Conservation (phyloP, 1,140 invertebrate species). For the Zaprionus camerounensis region DNA sequence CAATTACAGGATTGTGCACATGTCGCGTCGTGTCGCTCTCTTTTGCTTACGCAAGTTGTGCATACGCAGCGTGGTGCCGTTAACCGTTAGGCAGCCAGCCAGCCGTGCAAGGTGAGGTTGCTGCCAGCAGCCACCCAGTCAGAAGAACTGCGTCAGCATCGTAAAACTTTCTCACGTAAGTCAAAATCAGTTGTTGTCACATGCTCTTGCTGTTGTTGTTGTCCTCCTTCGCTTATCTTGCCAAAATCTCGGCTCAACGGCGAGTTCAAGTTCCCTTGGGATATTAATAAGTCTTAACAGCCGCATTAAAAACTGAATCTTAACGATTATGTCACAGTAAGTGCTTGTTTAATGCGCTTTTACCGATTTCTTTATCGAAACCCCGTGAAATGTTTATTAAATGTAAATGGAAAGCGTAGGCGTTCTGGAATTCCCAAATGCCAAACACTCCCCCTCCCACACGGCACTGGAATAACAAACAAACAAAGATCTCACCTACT, state of each 20-base stretch:
- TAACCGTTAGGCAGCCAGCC: conserved; percentile 57
- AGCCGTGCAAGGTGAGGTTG: conserved; percentile 1
- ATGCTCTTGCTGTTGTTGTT: not conserved
- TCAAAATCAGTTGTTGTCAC: conserved; percentile 60
- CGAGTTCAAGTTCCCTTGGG: not conserved
- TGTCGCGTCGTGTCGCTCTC: conserved; percentile 20
- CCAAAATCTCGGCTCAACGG: conserved; percentile 5
- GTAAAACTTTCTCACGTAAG: conserved; percentile 78
- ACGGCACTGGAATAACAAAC: conserved; percentile 12
- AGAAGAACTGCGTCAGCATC: conserved; percentile 66
- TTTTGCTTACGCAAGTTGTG: conserved; percentile 71
- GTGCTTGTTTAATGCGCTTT: conserved; percentile 34
- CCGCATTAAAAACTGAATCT: conserved; percentile 24
- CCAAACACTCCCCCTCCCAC: not conserved
- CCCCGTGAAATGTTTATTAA: not conserved
- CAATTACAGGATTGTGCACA: conserved; percentile 24
- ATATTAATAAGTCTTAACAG: conserved; percentile 40
- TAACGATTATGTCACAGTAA: conserved; percentile 39
- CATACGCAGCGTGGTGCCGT: conserved; percentile 62
- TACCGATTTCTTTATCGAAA: conserved; percentile 23
- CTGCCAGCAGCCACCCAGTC: not conserved
- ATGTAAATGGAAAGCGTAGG: not conserved
- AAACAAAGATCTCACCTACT: conserved; percentile 28
- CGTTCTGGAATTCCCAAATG: not conserved
- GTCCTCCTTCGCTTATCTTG: not conserved